These are phyloP conservation scores for Antrozous pallidus DNA, from an alignment of 2,797 vertebrate genomes.

Conservation along the genomic window DNA sequence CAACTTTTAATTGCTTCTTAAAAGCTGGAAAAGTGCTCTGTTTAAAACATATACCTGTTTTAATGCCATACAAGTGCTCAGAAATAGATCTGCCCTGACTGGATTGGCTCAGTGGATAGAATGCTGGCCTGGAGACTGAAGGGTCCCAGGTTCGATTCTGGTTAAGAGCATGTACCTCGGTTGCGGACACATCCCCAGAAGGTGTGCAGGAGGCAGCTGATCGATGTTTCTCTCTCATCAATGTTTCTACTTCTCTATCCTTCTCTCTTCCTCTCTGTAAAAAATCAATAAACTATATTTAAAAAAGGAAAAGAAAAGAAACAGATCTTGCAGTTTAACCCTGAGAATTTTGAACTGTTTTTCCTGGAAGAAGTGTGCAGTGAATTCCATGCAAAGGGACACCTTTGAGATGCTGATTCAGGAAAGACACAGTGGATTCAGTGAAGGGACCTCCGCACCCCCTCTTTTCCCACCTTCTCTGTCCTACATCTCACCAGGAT, in stretches of 20 bases:
- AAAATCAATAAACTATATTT: too few relatives aligned
- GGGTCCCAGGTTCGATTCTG: too few relatives aligned
- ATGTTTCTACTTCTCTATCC: too few relatives aligned
- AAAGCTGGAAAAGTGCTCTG: neutral
- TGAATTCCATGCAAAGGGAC: neutral
- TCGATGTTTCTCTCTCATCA: too few relatives aligned
- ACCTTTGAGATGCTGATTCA: neutral
- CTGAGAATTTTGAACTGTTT: neutral
- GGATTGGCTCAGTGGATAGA: too few relatives aligned
- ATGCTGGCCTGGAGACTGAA: too few relatives aligned
- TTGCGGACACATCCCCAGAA: too few relatives aligned
- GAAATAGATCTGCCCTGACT: neutral
- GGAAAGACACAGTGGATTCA: rapidly evolving
- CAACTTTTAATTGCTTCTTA: neutral
- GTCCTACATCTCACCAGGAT: neutral
- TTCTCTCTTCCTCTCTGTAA: too few relatives aligned
- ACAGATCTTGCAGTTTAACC: neutral
- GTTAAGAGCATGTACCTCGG: too few relatives aligned
- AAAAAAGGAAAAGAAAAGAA: too few relatives aligned
- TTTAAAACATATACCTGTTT: neutral
- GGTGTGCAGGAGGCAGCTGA: too few relatives aligned
- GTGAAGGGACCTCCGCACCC: neutral
- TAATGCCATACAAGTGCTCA: neutral
- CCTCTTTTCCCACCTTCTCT: neutral
- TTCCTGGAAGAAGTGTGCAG: neutral